A percentile compares a stretch with the other conserved stretches of the same genome.
Evolutionary conservation across 2,113 vertebrate species (phyloP).

Genomic region (Cochlearius cochlearius): DNA sequence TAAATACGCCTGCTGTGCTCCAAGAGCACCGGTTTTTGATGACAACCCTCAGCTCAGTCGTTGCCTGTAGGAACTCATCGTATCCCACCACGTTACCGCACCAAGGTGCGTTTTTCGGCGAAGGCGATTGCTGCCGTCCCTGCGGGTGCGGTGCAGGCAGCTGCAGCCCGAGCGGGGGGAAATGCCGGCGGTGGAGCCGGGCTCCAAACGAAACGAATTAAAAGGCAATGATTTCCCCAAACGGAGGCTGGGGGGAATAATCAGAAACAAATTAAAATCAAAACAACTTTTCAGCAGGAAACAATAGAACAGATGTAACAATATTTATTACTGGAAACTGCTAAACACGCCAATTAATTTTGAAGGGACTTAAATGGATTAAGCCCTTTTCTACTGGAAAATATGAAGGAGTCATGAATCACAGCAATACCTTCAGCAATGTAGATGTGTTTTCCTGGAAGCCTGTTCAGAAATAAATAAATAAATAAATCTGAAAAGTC

Average conservation of each 20-base stretch:
- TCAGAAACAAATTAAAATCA: constrained; percentile 52
- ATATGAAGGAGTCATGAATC: not conserved
- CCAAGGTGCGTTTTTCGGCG: not conserved
- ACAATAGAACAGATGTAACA: constrained; percentile 33
- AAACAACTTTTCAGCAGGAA: constrained; percentile 42
- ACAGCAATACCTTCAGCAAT: not conserved
- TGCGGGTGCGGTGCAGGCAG: not conserved
- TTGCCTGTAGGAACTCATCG: not conserved
- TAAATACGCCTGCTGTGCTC: not conserved
- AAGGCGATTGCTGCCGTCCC: not conserved
- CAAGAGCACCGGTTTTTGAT: not conserved
- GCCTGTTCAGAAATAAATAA: not conserved
- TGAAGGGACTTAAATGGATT: constrained; percentile 7
- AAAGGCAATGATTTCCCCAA: constrained; percentile 22
- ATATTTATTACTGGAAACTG: constrained; percentile 42
- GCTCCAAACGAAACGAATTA: not conserved
- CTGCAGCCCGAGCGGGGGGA: not conserved
- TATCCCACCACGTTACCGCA: accelerated
- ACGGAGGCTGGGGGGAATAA: not conserved
- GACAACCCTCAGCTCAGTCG: not conserved
- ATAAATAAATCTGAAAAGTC: not conserved
- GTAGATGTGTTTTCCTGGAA: not conserved
- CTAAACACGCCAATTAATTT: constrained; percentile 40
- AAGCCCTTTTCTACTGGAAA: constrained; percentile 11
- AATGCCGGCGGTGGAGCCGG: accelerated